phyloP scores from a whole-genome alignment of 2,888 invertebrate species.

The Azorinus chamasolen region DNA sequence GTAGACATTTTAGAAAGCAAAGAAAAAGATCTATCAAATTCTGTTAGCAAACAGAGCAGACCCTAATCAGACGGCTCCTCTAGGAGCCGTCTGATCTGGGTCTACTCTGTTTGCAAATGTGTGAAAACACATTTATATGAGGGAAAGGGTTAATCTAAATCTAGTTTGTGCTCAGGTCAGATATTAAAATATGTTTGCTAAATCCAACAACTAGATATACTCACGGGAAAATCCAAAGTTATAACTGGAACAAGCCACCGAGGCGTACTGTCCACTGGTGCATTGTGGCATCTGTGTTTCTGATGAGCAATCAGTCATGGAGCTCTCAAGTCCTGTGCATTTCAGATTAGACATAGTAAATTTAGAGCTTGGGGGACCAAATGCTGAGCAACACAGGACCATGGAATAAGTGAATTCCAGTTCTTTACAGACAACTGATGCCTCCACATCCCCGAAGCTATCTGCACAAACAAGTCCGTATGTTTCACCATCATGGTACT shows the following conservation, averaged over 20 bases:
- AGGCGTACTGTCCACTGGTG: constrained; percentile 57
- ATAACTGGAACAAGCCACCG: constrained; percentile 53
- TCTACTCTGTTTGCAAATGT: too few relatives aligned
- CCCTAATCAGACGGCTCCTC: too few relatives aligned
- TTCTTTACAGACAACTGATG: constrained; percentile 86
- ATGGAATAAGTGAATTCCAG: constrained; percentile 81
- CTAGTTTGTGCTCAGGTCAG: too few relatives aligned
- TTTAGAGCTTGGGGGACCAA: constrained; percentile 45
- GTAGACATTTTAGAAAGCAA: too few relatives aligned
- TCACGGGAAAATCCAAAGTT: too few relatives aligned
- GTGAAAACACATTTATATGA: too few relatives aligned
- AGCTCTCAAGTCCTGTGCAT: constrained; percentile 86
- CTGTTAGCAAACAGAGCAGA: too few relatives aligned
- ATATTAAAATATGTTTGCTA: too few relatives aligned
- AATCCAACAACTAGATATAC: too few relatives aligned
- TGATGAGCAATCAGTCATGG: constrained; percentile 51
- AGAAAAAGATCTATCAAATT: too few relatives aligned
- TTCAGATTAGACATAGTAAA: constrained; percentile 78
- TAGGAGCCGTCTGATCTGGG: too few relatives aligned
- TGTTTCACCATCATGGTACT: constrained; percentile 57
- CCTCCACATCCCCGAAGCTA: constrained; percentile 90
- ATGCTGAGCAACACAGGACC: constrained; percentile 57
- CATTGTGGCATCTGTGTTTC: constrained; percentile 36
- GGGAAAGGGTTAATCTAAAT: too few relatives aligned
- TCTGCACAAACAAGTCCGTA: constrained; percentile 90